A percentile compares a stretch with the other conserved stretches of the same genome.
phyloP scores from a whole-genome alignment of 2,888 invertebrate species.

The Lasioglossum morio region DNA sequence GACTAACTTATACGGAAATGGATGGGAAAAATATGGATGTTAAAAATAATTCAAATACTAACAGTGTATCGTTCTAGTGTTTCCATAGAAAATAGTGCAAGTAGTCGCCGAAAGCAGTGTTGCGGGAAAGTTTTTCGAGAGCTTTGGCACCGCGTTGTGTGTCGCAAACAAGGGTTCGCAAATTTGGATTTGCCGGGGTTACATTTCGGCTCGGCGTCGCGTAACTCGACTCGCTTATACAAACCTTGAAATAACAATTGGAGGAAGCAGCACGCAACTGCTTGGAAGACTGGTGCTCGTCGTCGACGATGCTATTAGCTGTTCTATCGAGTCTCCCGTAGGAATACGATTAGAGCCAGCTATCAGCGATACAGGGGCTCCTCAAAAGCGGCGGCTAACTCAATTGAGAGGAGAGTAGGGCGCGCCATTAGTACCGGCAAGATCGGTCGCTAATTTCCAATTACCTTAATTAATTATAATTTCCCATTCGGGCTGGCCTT shows the following conservation, averaged over 20 bases:
- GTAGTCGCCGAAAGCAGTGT: background rate
- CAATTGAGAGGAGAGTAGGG: slow-evolving; percentile 80
- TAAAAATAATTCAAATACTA: background rate
- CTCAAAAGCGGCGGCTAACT: slow-evolving; percentile 83
- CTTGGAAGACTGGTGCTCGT: slow-evolving; percentile 26
- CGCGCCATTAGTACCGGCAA: slow-evolving; percentile 79
- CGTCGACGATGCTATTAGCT: slow-evolving; percentile 80
- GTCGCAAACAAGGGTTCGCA: background rate
- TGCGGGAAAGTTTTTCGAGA: background rate
- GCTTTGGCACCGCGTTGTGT: background rate
- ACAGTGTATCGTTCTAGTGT: background rate
- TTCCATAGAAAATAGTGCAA: background rate
- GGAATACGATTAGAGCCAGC: slow-evolving; percentile 83
- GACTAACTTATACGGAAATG: background rate
- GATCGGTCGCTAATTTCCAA: slow-evolving; percentile 84
- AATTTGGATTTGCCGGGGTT: background rate
- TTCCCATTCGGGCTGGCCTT: slow-evolving; percentile 81
- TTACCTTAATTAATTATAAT: slow-evolving; percentile 82
- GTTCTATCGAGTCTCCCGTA: slow-evolving; percentile 79
- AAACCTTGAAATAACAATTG: slow-evolving; percentile 43
- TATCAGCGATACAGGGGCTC: slow-evolving; percentile 82
- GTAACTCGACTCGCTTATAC: slow-evolving; percentile 8
- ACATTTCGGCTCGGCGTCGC: background rate
- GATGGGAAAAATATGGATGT: too few relatives aligned
- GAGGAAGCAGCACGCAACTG: slow-evolving; percentile 20